Evolutionary conservation across 2,113 vertebrate genomes (phyloP).

Genomic region (Corythornis cristatus): DNA sequence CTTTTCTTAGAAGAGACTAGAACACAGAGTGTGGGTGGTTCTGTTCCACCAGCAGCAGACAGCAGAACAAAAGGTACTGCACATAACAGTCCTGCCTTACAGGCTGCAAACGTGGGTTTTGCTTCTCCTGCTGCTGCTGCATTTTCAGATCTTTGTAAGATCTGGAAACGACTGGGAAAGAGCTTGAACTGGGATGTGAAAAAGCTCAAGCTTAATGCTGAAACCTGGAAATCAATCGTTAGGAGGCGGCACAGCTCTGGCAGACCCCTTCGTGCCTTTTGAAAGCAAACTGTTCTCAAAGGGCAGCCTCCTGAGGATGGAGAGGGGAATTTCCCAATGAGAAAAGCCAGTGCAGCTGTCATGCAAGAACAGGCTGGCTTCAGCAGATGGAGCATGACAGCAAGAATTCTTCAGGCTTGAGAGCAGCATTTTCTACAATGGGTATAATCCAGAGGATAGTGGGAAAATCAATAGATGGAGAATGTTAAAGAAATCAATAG

Average conservation of each 20-base stretch:
- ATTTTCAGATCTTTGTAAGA: neutral
- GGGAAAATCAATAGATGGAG: neutral
- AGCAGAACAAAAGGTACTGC: neutral
- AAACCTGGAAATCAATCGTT: neutral
- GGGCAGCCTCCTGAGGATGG: neutral
- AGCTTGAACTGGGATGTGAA: neutral
- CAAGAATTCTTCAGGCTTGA: neutral
- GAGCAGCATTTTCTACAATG: neutral
- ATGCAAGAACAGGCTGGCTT: neutral
- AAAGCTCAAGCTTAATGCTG: neutral
- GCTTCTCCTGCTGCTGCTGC: neutral
- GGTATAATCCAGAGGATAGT: neutral
- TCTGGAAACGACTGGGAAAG: neutral
- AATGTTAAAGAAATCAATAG: neutral
- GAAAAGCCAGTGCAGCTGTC: slow-evolving; percentile 16
- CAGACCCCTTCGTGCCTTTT: neutral
- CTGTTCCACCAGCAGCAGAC: neutral
- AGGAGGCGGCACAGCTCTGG: neutral
- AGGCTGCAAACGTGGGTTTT: neutral
- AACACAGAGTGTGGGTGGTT: neutral
- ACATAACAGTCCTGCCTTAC: neutral
- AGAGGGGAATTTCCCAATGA: neutral
- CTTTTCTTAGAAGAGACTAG: neutral
- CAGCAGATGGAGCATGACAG: slow-evolving; percentile 8
- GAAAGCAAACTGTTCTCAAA: neutral